Conservation (phyloP, 2,113 vertebrate species). For the Eupsittula cactorum region DNA sequence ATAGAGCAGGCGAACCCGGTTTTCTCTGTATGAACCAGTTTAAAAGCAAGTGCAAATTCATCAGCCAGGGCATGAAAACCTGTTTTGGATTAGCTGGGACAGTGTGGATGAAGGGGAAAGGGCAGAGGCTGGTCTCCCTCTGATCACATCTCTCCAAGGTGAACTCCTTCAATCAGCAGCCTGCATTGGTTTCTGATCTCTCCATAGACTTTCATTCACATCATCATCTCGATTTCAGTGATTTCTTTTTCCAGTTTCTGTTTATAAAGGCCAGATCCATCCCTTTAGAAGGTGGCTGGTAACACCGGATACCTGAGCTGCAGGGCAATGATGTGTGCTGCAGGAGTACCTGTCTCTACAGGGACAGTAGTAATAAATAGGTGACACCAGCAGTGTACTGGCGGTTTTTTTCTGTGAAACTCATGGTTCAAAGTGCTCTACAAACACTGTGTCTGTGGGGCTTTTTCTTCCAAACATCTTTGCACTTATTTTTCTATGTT, state of each 20-base stretch:
- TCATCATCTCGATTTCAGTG: not conserved
- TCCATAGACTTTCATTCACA: not conserved
- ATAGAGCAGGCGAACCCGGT: not conserved
- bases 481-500: not conserved
- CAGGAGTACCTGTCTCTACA: not conserved
- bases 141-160: not conserved
- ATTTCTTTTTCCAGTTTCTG: not conserved
- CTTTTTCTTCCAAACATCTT: not conserved
- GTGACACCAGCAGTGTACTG: too few species aligned
- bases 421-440: not conserved
- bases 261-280: not conserved
- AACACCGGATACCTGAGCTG: not conserved
- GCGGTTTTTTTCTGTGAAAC: not conserved
- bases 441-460: not conserved
- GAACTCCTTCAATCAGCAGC: not conserved
- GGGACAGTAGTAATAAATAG: not conserved
- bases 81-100: not conserved
- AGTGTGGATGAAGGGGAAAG: not conserved
- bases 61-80: not conserved
- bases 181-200: not conserved
- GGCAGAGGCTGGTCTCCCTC: accelerated
- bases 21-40: not conserved
- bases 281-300: not conserved
- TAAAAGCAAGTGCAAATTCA: not conserved
- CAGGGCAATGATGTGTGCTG: accelerated